phyloP scores from a whole-genome alignment of 2,888 invertebrate species.

The Dryobota labecula region DNA sequence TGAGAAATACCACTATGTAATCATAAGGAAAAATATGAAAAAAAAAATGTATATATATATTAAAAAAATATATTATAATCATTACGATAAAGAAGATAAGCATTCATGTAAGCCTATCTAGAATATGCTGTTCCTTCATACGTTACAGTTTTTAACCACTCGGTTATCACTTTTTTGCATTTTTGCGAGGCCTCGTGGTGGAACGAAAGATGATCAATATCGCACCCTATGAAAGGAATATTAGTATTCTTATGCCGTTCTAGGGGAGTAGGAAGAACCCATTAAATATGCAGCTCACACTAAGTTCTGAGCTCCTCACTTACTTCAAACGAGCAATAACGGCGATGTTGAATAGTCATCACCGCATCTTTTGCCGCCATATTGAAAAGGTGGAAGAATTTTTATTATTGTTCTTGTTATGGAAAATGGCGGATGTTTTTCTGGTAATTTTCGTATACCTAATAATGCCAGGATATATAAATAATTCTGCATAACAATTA shows the following conservation, averaged over 20 bases:
- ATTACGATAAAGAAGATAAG: no score
- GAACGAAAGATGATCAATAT: constrained; percentile 44
- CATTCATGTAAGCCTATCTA: no score
- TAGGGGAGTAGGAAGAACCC: constrained; percentile 28
- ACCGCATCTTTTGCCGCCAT: constrained; percentile 29
- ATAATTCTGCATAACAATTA: background rate
- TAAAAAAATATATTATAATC: no score
- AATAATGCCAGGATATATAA: background rate
- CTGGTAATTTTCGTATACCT: background rate
- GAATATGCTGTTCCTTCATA: no score
- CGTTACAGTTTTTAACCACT: no score
- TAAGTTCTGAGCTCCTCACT: constrained; percentile 59
- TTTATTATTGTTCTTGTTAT: constrained; percentile 24
- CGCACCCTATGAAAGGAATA: constrained; percentile 43
- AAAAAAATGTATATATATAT: no score
- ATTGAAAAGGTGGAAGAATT: constrained; percentile 49
- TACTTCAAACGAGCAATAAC: constrained; percentile 56
- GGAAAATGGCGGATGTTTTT: constrained; percentile 7
- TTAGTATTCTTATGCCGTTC: constrained; percentile 59
- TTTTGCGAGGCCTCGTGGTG: no score
- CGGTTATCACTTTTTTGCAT: no score
- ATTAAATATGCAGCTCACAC: constrained; percentile 66
- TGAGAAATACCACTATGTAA: no score
- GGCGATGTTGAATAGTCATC: constrained; percentile 58
- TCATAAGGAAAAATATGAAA: no score